phyloP scores from a whole-genome alignment of 1,140 invertebrate species.

The Marisa cornuarietis region DNA sequence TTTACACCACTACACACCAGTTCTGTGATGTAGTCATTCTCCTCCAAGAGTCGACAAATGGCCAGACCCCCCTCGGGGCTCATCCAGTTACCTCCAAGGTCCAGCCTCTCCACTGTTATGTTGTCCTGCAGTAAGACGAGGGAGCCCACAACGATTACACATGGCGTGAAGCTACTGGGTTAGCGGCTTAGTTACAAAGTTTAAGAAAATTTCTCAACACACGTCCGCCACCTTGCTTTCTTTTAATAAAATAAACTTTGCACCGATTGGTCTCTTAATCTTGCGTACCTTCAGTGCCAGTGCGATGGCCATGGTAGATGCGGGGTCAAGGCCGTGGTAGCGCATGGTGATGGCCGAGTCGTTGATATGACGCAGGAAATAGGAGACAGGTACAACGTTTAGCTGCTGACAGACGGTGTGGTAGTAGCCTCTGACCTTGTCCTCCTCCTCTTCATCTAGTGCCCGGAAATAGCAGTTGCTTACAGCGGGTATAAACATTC shows the following conservation, averaged over 20 bases:
- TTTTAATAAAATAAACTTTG: too few species aligned
- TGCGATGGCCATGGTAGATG: constrained; percentile 61
- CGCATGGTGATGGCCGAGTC: constrained; percentile 58
- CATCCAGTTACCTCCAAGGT: constrained; percentile 60
- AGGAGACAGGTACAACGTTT: constrained; percentile 60
- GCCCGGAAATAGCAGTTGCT: too few species aligned
- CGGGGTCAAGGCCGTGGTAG: constrained; percentile 60
- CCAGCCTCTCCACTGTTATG: constrained; percentile 52
- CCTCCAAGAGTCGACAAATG: constrained; percentile 55
- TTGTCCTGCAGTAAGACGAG: constrained; percentile 45
- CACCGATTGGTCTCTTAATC: too few species aligned
- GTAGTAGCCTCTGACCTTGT: constrained; percentile 48
- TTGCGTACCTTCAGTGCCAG: constrained; percentile 57
- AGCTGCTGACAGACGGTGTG: constrained; percentile 58
- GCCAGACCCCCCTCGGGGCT: constrained; percentile 46
- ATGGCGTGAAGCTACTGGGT: not conserved
- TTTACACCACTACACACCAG: constrained; percentile 38
- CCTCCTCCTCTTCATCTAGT: constrained; percentile 35
- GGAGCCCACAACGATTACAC: not conserved
- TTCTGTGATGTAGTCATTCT: constrained; percentile 61
- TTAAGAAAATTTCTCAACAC: not conserved
- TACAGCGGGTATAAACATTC: not conserved
- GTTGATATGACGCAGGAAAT: constrained; percentile 61
- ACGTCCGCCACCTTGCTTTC: too few species aligned
- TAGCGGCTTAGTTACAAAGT: not conserved